These are phyloP conservation scores for Tetraneura akinire DNA, from an alignment of 1,140 invertebrate genomes.

Conservation along the genomic window DNA sequence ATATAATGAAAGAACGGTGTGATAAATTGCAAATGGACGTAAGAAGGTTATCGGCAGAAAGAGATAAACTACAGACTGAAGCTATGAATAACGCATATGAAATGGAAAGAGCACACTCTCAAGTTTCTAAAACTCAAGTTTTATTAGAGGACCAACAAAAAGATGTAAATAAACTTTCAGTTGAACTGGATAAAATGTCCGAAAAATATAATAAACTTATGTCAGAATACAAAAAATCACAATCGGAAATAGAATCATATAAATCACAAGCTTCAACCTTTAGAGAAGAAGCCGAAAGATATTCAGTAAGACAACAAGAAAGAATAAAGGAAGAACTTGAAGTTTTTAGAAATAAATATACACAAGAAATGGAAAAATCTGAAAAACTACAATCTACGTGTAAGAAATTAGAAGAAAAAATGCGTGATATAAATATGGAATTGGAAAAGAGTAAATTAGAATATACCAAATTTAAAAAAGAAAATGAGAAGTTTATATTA, in stretches of 20 bases:
- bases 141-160: conserved; percentile 86
- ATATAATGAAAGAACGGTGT: conserved; percentile 82
- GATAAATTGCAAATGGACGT: conserved; percentile 86
- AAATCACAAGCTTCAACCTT: conserved; percentile 70
- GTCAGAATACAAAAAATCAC: conserved; percentile 77
- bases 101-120: conserved; percentile 78
- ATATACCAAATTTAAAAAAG: conserved; percentile 76
- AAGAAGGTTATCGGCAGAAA: conserved; percentile 77
- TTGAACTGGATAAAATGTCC: conserved; percentile 87
- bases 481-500: conserved; percentile 77
- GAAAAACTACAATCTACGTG: conserved; percentile 63
- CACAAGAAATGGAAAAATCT: conserved; percentile 80
- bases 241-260: conserved; percentile 73
- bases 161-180: conserved; percentile 79
- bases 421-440: conserved; percentile 78
- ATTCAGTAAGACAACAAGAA: conserved; percentile 76
- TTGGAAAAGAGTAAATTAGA: conserved; percentile 77
- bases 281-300: conserved; percentile 70
- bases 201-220: conserved; percentile 86
- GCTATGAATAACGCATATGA: conserved; percentile 84
- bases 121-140: conserved; percentile 78
- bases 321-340: conserved; percentile 80
- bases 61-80: conserved; percentile 82
- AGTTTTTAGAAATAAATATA: conserved; percentile 82
- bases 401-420: conserved; percentile 71